Percentiles rank a stretch among this genome's conserved stretches.
Conservation (phyloP, 2,113 vertebrate species). For the Brachyhypopomus occidentalis region DNA sequence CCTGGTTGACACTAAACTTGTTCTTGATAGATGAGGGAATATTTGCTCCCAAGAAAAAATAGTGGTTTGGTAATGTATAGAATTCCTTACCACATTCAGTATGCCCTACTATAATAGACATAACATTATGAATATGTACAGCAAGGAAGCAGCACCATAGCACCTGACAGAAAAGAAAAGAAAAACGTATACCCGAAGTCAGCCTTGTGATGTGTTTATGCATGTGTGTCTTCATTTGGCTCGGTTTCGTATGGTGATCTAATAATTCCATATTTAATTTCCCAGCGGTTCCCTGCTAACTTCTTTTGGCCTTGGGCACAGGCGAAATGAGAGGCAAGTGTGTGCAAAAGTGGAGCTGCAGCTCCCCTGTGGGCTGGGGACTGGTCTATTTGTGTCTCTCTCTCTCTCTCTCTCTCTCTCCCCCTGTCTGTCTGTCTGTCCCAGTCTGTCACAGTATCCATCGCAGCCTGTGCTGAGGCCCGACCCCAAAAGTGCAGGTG, state of each 20-base stretch:
- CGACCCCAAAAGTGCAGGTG: not conserved
- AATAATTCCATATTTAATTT: constrained; percentile 75
- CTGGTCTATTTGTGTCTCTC: constrained; percentile 68
- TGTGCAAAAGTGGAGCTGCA: constrained; percentile 72
- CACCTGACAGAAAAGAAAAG: not conserved
- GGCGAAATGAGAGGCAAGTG: constrained; percentile 66
- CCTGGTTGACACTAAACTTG: not conserved
- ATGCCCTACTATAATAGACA: not conserved
- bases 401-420: constrained; percentile 52
- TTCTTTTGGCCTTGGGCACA: constrained; percentile 70
- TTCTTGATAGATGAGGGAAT: not conserved
- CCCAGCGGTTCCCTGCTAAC: constrained; percentile 71
- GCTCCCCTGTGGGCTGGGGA: constrained; percentile 67
- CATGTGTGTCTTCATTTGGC: constrained; percentile 51
- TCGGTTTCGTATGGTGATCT: constrained; percentile 58
- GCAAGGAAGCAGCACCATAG: not conserved
- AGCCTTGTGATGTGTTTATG: constrained; percentile 67
- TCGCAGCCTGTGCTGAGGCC: constrained; percentile 51
- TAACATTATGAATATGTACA: not conserved
- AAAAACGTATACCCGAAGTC: constrained; percentile 43
- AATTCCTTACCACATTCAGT: not conserved
- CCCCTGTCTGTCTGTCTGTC: not conserved
- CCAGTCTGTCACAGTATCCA: constrained; percentile 63
- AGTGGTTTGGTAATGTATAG: not conserved
- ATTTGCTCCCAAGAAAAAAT: not conserved